phyloP scores from a whole-genome alignment of 1,140 invertebrate genomes.

The Venustaconcha ellipsiformis region DNA sequence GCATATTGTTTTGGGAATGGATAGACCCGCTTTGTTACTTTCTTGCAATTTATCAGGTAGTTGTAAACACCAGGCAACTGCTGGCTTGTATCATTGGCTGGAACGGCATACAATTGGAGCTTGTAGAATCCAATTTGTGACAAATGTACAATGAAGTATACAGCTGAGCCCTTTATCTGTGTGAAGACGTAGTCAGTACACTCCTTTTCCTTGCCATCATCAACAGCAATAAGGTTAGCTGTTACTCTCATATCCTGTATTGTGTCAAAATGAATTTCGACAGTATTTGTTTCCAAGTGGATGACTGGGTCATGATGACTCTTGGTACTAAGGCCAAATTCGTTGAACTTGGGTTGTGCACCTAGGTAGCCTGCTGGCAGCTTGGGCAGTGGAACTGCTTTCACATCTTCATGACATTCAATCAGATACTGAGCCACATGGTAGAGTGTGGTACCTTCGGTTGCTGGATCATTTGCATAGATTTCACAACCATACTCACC shows the following conservation, averaged over 20 bases:
- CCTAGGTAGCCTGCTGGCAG: constrained; percentile 67
- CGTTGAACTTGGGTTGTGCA: constrained; percentile 63
- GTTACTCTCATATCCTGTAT: constrained; percentile 61
- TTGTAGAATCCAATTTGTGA: constrained; percentile 65
- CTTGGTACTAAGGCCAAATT: constrained; percentile 57
- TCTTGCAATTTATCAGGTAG: constrained; percentile 66
- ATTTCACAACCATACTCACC: constrained; percentile 69
- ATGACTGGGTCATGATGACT: constrained; percentile 66
- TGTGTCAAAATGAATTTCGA: constrained; percentile 57
- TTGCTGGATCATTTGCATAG: constrained; percentile 67
- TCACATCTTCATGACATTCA: constrained; percentile 62
- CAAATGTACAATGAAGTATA: constrained; percentile 59
- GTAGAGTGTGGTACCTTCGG: constrained; percentile 65
- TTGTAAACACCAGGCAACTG: constrained; percentile 68
- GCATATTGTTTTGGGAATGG: constrained; percentile 68
- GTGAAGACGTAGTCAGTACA: constrained; percentile 64
- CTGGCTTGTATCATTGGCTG: constrained; percentile 60
- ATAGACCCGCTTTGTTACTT: constrained; percentile 21
- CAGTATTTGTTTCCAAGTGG: constrained; percentile 56
- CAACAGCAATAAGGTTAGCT: constrained; percentile 59
- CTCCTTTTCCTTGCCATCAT: constrained; percentile 56
- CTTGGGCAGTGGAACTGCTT: constrained; percentile 59
- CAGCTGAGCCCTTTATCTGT: constrained; percentile 52
- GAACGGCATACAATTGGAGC: constrained; percentile 66
- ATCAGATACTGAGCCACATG: constrained; percentile 67